phyloP scores from a whole-genome alignment of 2,113 vertebrate genomes.

The Xiphophorus maculatus region DNA sequence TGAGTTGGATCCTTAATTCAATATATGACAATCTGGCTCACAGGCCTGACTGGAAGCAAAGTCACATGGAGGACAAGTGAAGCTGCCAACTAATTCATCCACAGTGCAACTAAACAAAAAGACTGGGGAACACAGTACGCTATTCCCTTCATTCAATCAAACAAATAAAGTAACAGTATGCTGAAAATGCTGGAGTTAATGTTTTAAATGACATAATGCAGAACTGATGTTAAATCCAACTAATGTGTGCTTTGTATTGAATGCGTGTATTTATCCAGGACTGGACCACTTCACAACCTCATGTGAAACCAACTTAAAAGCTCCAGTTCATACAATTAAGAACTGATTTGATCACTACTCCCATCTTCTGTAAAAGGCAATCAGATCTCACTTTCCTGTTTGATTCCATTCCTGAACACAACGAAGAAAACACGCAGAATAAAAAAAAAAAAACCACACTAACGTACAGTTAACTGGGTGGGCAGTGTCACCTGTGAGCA shows the following conservation, averaged over 20 bases:
- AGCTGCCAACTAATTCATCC: conserved; percentile 45
- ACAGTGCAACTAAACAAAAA: conserved; percentile 9
- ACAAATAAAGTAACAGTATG: not conserved
- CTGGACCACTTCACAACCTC: not conserved
- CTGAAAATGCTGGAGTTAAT: not conserved
- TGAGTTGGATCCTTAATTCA: conserved; percentile 26
- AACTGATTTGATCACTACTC: not conserved
- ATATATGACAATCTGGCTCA: conserved; percentile 34
- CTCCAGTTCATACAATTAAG: too few species aligned
- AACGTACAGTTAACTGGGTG: conserved; percentile 5
- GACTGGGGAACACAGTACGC: conserved; percentile 10
- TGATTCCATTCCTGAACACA: not conserved
- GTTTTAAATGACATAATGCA: not conserved
- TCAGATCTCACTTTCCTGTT: not conserved
- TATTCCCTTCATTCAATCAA: conserved; percentile 12
- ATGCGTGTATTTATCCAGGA: not conserved
- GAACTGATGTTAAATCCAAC: not conserved
- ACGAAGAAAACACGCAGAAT: too few species aligned
- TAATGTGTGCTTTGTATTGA: not conserved
- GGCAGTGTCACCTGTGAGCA: conserved; percentile 13
- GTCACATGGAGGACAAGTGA: conserved; percentile 37
- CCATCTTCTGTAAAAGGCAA: not conserved
- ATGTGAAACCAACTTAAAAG: not conserved
- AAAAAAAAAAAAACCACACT: not conserved
- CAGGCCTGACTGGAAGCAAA: conserved; percentile 32